Percentiles rank a stretch among this genome's conserved stretches.
Conservation (phyloP, 2,888 invertebrate genomes). For the Latrodectus hesperus region DNA sequence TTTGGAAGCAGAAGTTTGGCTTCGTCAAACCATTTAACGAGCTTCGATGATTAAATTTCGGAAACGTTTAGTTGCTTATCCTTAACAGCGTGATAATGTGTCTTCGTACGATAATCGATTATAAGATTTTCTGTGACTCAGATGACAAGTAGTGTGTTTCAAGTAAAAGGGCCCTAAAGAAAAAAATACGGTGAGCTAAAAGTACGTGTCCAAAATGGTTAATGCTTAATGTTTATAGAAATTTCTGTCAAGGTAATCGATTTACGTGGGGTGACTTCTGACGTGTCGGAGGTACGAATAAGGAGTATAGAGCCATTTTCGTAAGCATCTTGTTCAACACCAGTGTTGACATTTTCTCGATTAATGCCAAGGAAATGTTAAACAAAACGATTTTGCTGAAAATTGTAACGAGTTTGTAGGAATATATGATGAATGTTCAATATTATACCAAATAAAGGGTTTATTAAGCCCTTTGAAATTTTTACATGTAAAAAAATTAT, state of each 20-base stretch:
- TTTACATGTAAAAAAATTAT: too few species aligned
- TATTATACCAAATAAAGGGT: too few species aligned
- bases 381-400: too few species aligned
- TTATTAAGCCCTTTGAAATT: too few species aligned
- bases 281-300: constrained; percentile 21
- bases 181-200: constrained; percentile 17
- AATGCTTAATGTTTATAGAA: constrained; percentile 31
- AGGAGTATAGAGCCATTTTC: not conserved
- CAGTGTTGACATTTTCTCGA: too few species aligned
- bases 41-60: constrained; percentile 41
- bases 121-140: constrained; percentile 51
- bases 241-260: constrained; percentile 26
- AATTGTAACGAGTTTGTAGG: too few species aligned
- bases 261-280: constrained; percentile 9
- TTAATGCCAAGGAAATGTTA: too few species aligned
- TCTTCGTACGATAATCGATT: constrained; percentile 30
- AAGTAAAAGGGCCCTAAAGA: constrained; percentile 13
- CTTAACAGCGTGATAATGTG: constrained; percentile 31
- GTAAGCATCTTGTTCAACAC: too few species aligned
- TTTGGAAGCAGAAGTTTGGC: constrained; percentile 8
- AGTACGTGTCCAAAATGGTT: constrained; percentile 39
- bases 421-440: too few species aligned
- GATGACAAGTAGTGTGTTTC: constrained; percentile 44
- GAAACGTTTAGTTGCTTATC: constrained; percentile 23
- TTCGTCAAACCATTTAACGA: constrained; percentile 34